phyloP scores from a whole-genome alignment of 2,888 invertebrate species.

The Hoplodrina ambigua region DNA sequence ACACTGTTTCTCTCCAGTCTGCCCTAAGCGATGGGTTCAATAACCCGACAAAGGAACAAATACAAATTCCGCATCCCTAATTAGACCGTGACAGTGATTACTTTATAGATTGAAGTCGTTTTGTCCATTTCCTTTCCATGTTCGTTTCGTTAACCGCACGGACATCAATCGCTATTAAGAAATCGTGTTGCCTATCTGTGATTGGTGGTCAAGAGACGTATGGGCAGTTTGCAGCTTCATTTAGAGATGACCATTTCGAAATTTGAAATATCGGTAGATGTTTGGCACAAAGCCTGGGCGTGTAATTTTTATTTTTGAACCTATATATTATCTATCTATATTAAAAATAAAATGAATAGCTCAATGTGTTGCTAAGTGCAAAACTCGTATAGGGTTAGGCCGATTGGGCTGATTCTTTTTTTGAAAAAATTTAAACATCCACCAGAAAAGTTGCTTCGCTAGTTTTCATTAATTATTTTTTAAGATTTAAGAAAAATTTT shows the following conservation, averaged over 20 bases:
- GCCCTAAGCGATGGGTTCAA: neutral
- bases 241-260: neutral
- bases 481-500: too few species aligned
- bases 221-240: neutral
- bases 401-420: too few species aligned
- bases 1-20: neutral
- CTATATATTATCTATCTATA: too few species aligned
- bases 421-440: too few species aligned
- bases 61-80: slow-evolving; percentile 29
- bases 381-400: too few species aligned
- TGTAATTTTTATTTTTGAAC: too few species aligned
- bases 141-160: slow-evolving; percentile 41
- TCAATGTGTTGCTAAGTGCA: too few species aligned
- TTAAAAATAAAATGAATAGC: too few species aligned
- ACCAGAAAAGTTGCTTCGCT: too few species aligned
- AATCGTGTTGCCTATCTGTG: slow-evolving; percentile 15
- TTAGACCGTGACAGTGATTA: slow-evolving; percentile 25
- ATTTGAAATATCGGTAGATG: too few species aligned
- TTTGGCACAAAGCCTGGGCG: too few species aligned
- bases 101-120: slow-evolving; percentile 17
- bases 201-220: neutral
- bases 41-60: slow-evolving; percentile 6
- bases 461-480: too few species aligned
- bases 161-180: slow-evolving; percentile 40
- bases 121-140: slow-evolving; percentile 26